Percentiles rank a stretch among this genome's conserved stretches.
Evolutionary conservation across 2,113 vertebrate species (phyloP).

Genomic region (Cnemophilus loriae): DNA sequence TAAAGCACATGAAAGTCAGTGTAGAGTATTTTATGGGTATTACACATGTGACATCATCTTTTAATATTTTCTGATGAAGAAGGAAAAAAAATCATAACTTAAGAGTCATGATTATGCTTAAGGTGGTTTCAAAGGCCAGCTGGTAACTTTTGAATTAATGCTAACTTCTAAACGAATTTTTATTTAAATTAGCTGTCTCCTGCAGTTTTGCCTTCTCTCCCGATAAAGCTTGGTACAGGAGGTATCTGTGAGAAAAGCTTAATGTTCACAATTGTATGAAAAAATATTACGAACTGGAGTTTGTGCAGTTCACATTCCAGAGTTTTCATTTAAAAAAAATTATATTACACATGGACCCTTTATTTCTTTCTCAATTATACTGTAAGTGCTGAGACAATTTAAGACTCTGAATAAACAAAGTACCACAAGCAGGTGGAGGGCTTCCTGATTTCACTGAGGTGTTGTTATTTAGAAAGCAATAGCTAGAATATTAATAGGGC

Average conservation of each 20-base stretch:
- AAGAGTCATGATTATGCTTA: not conserved
- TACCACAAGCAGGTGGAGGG: not conserved
- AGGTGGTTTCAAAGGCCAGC: not conserved
- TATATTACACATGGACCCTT: not conserved
- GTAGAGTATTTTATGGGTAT: not conserved
- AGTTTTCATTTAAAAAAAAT: not conserved
- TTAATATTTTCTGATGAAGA: not conserved
- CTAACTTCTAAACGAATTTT: not conserved
- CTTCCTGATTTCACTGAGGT: not conserved
- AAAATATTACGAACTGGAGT: not conserved
- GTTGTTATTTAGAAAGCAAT: not conserved
- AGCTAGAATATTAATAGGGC: not conserved
- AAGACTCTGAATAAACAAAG: not conserved
- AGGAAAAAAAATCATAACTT: not conserved
- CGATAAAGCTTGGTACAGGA: not conserved
- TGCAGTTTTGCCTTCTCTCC: not conserved
- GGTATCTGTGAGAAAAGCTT: not conserved
- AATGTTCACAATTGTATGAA: not conserved
- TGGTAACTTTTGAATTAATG: slow-evolving; percentile 19
- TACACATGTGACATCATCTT: not conserved
- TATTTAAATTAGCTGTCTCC: not conserved
- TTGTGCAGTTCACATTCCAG: not conserved
- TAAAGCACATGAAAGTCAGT: not conserved
- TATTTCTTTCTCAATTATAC: not conserved
- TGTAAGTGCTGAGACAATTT: not conserved